Base-by-base conservation (phyloP, 1,140 invertebrate genomes). In the Aphelinus certus region DNA sequence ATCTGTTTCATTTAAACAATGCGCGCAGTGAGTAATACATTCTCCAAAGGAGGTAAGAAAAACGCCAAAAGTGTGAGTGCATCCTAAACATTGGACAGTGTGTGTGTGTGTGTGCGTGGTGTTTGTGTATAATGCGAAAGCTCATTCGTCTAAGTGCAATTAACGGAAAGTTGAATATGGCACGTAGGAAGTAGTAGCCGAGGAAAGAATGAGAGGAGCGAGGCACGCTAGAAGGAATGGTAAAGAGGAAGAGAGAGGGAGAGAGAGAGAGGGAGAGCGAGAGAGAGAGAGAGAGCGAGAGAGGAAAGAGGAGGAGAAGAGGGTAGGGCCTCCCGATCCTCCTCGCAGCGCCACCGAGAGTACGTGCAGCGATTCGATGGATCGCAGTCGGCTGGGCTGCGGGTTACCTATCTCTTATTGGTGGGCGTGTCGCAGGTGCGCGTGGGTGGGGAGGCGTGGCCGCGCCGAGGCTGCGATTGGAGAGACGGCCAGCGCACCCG, bases 371-470 rank as follows among this genome's bases (percentile, higher is more conserved):
- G 68, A 70, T 7, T 62, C 47, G 58, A 71, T 62, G 69, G 64
- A 76, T 26, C 66, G 70, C 42, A 56, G 66, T 61, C 56, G 60
- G 61, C 57, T 56, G 60, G 3, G 71, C 61, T 66, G 48, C 49
- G 65, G 70, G 67, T 81, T 76, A 79, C 79, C 78, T 80, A 80
- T 77, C 81, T 81, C 78, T 77, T 81, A 80, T 77, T 77, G 81
- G 83, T 83, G 80, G 83, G 81, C 83, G 84, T 82, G 81, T 68
- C 83, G 79, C 84, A 85, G 85, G 85, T 85, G 83, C 83, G 84
- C 83, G 84, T 85, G 81, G 85, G 84, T 85, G 85, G 81, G 78
- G 80, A 79, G 84, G 85, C 84, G 84, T 84, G 83, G 82, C 80
- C 53, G 42, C 1, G 7, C 69, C 64, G 69, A 69, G 58, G 58